These are phyloP conservation scores for Tonatia bakeri DNA, from an alignment of 2,113 vertebrate species.

Conservation along the genomic window DNA sequence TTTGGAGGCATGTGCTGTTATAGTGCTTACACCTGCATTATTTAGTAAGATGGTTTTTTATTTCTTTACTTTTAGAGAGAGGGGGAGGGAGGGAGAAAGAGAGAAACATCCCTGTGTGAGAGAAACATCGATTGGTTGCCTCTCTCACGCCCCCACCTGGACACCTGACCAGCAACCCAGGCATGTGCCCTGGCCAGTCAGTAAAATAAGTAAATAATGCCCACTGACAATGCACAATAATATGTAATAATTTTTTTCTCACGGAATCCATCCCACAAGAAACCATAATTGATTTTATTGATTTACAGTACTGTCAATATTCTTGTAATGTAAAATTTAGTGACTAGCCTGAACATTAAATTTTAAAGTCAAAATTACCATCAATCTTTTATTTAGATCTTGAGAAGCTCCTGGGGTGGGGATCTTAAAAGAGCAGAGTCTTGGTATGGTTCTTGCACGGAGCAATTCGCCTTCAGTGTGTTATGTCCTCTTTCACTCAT, in stretches of 20 bases:
- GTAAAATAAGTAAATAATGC: background rate
- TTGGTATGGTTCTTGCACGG: background rate
- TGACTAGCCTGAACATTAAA: slow-evolving; percentile 60
- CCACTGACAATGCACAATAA: background rate
- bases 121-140: no score
- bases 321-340: slow-evolving; percentile 60
- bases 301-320: slow-evolving; percentile 1
- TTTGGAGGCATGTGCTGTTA: background rate
- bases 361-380: slow-evolving; percentile 67
- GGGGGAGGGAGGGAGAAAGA: no score
- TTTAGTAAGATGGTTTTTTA: background rate
- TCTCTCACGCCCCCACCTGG: no score
- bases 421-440: background rate
- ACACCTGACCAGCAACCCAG: no score
- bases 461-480: background rate
- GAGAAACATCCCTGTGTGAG: no score
- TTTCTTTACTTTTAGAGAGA: no score
- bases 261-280: background rate
- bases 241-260: slow-evolving; percentile 22
- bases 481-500: background rate
- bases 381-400: slow-evolving; percentile 71
- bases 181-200: background rate
- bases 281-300: slow-evolving; percentile 55
- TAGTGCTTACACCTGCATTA: background rate
- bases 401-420: slow-evolving; percentile 39